Base-by-base conservation (phyloP, 2,797 vertebrate species). In the Chelon labrosus region DNA sequence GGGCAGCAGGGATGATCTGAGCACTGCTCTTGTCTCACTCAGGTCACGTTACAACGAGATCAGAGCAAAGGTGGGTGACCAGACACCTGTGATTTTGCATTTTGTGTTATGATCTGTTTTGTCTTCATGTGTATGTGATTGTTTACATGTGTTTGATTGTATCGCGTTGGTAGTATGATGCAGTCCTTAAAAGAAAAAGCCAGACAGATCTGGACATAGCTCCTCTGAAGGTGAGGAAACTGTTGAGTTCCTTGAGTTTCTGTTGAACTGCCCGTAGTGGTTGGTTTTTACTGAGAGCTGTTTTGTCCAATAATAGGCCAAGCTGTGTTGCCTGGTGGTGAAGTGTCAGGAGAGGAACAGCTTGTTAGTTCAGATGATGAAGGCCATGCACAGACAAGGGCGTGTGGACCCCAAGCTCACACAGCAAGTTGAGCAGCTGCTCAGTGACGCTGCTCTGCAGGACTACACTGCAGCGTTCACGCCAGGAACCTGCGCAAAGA, bases 271-370 rank as follows among this genome's bases (percentile, higher is more conserved):
- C 25, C 54, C 12, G 49, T 22, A 35, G 7, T n/a, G n/a, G 12
- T 38, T 46, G 0, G 46, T 66, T 73, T 61, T 82, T 37, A 80
- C 57, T 72, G 27, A 70, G 61, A 22, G 25, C 4, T 38, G 4
- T 81, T 80, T 73, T 0, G 2, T 86, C 73, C 56, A 64, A 79
- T 5, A 5, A 12, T 51, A 97, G 96, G 96, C 95, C 73, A 96
- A 96, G 78, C 82, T 97, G 89, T 94, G 95, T 10, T 96, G 93
- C 31, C 90, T 97, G 84, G 93, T 94, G 63, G 79, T 17, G 35
- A 97, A 96, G 88, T 97, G 96, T 88, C 87, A 79, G 62, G 90
- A 95, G 84, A 94, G 96, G 76, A 96, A 97, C 90, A 58, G 2
- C 67, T 61, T 96, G 65, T 90, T 97, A 78, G 73, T 9, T 0